A percentile compares a stretch with the other conserved stretches of the same genome.
These are phyloP conservation scores for Drosophila colorata DNA, from an alignment of 2,888 invertebrate genomes.

Conservation along the genomic window DNA sequence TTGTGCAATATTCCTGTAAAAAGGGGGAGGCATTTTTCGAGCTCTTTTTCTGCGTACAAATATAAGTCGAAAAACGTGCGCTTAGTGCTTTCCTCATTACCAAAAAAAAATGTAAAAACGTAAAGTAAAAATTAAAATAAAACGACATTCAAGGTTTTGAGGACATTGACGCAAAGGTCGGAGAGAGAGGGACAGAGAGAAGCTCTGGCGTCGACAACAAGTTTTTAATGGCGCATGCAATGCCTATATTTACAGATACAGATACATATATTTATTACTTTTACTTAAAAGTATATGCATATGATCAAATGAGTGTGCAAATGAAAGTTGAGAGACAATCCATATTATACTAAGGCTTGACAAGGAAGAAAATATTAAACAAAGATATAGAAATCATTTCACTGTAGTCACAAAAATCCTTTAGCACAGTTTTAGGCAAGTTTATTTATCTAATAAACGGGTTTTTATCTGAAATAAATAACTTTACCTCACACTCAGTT, in stretches of 20 bases:
- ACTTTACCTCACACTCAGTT: too few species aligned
- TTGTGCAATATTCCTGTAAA: conserved; percentile 9
- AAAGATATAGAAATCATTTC: not conserved
- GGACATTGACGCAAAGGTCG: conserved; percentile 73
- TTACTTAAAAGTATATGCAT: conserved; percentile 1
- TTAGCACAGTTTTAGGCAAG: too few species aligned
- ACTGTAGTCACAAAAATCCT: too few species aligned
- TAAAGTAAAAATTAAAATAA: conserved; percentile 9
- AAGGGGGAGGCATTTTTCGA: not conserved
- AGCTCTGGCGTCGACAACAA: conserved; percentile 32
- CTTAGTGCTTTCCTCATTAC: conserved; percentile 14
- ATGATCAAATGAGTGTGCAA: conserved; percentile 4
- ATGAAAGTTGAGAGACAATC: conserved; percentile 1
- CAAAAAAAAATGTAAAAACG: conserved; percentile 23
- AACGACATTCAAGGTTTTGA: conserved; percentile 65
- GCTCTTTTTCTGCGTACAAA: conserved; percentile 11
- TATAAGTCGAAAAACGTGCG: conserved; percentile 46
- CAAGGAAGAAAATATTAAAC: not conserved
- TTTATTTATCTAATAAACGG: too few species aligned
- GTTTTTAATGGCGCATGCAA: conserved; percentile 49
- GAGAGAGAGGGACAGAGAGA: conserved; percentile 6
- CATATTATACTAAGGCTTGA: not conserved
- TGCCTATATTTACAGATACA: conserved; percentile 11
- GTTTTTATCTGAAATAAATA: too few species aligned
- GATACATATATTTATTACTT: conserved; percentile 6